Evolutionary conservation across 2,888 invertebrate genomes (phyloP).

Genomic region (Himalopsyche kuldschensis): DNA sequence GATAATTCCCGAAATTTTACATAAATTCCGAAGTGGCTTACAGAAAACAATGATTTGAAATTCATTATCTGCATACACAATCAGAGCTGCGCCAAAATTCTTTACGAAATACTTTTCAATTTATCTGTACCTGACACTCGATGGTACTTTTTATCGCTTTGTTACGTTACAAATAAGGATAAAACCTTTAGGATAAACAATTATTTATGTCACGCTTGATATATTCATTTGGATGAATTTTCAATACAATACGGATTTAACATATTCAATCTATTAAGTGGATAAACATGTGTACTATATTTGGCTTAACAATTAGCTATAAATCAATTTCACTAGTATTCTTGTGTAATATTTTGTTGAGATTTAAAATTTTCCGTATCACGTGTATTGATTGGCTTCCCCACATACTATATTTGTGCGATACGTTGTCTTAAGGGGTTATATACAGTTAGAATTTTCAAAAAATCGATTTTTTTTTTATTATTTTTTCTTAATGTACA

Average conservation of each 20-base stretch:
- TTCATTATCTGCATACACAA: not conserved
- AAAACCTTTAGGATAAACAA: not conserved
- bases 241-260: not conserved
- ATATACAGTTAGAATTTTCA: no score
- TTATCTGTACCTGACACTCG: not conserved
- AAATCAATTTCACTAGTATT: not conserved
- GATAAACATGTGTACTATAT: not conserved
- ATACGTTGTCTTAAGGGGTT: no score
- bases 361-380: not conserved
- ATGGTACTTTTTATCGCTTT: not conserved
- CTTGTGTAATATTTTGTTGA: not conserved
- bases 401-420: not conserved
- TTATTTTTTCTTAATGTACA: no score
- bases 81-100: not conserved
- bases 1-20: not conserved
- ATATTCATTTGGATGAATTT: not conserved
- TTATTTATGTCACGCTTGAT: not conserved
- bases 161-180: not conserved
- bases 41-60: not conserved
- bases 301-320: not conserved
- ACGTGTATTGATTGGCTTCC: not conserved
- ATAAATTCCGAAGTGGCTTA: not conserved
- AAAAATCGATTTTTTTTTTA: no score
- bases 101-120: not conserved
- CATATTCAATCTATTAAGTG: not conserved